Conservation (phyloP, 2,113 vertebrate genomes). For the Lucifuga dentata region DNA sequence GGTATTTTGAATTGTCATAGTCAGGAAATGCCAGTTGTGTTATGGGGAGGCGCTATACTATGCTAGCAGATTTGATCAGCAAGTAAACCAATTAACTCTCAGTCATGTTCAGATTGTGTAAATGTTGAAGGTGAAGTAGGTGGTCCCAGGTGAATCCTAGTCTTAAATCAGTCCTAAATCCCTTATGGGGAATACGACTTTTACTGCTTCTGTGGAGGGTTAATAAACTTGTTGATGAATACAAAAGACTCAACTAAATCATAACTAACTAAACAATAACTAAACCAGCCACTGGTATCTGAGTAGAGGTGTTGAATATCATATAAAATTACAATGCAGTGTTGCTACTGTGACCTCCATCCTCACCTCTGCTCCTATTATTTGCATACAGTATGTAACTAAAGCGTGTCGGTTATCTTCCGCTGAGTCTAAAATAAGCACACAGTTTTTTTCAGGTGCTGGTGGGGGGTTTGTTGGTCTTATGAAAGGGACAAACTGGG, state of each 20-base stretch:
- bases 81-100: no score
- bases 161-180: background rate
- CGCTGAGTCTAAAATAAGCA: slow-evolving; percentile 61
- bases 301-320: no score
- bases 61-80: no score
- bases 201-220: background rate
- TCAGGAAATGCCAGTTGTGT: no score
- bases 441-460: slow-evolving; percentile 29
- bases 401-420: slow-evolving; percentile 34
- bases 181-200: background rate
- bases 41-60: no score
- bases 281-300: no score
- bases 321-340: no score
- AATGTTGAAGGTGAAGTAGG: no score
- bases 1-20: no score
- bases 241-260: background rate
- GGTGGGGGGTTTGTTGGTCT: slow-evolving; percentile 49
- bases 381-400: slow-evolving; percentile 50
- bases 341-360: no score
- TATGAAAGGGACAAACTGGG: slow-evolving; percentile 43
- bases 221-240: background rate
- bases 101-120: no score
- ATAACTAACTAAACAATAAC: no score
- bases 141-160: background rate
- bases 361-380: slow-evolving; percentile 28